Conservation (phyloP, 2,888 invertebrate genomes). For the Drosophila villosipedis region DNA sequence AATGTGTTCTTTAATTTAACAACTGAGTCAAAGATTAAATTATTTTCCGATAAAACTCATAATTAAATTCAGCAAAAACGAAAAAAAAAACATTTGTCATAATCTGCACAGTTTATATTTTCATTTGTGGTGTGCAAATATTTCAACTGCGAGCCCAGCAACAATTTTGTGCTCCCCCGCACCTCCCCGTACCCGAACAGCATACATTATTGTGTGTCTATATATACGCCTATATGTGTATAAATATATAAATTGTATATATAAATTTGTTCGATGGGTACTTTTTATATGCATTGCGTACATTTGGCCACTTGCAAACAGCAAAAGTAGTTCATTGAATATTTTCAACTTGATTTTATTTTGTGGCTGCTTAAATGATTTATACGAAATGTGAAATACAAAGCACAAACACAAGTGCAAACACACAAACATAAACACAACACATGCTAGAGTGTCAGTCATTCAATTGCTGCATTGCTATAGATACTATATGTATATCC, state of each 20-base stretch:
- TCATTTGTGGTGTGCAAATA: slow-evolving; percentile 53
- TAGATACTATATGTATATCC: slow-evolving; percentile 21
- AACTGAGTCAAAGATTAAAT: slow-evolving; percentile 8
- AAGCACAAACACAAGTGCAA: slow-evolving; percentile 40
- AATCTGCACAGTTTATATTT: slow-evolving; percentile 58
- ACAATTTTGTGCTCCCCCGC: slow-evolving; percentile 11
- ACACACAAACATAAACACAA: slow-evolving; percentile 4
- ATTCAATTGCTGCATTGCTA: slow-evolving; percentile 40
- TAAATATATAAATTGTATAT: slow-evolving; percentile 15
- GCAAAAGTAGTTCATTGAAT: slow-evolving; percentile 80
- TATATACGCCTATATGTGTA: slow-evolving; percentile 4
- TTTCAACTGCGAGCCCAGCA: slow-evolving; percentile 30
- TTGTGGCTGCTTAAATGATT: slow-evolving; percentile 71
- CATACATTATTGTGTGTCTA: slow-evolving; percentile 32
- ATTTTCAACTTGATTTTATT: slow-evolving; percentile 78
- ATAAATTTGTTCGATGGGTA: slow-evolving; percentile 49
- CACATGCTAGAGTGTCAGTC: slow-evolving; percentile 46
- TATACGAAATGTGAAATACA: slow-evolving; percentile 68
- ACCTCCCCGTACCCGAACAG: not conserved
- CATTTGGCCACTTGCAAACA: slow-evolving; percentile 64
- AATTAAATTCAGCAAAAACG: slow-evolving; percentile 2
- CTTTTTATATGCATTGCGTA: slow-evolving; percentile 53
- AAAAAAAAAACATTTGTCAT: slow-evolving; percentile 19
- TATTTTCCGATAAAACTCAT: slow-evolving; percentile 19
- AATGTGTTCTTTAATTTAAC: not conserved